Percentiles rank a stretch among this genome's conserved stretches.
Conservation (phyloP, 2,113 vertebrate species). For the Odontophorus gujanensis region DNA sequence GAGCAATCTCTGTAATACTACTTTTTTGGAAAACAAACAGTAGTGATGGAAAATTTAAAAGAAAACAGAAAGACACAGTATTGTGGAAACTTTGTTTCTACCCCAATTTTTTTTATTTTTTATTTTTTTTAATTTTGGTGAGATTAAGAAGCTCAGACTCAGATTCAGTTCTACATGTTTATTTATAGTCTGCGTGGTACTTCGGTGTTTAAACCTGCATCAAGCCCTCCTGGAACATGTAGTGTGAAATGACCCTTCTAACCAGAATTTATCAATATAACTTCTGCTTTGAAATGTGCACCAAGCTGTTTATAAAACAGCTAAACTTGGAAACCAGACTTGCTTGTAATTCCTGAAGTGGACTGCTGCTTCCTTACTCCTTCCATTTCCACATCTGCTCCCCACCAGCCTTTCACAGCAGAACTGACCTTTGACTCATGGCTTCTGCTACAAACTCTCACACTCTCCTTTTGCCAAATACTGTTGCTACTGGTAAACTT, state of each 20-base stretch:
- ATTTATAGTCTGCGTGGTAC: background rate
- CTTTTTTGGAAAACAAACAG: background rate
- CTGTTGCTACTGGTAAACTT: background rate
- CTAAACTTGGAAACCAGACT: background rate
- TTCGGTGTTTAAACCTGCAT: background rate
- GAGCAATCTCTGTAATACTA: background rate
- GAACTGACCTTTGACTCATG: background rate
- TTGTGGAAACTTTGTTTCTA: background rate
- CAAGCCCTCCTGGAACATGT: background rate
- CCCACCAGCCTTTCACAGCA: background rate
- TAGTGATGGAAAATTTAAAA: background rate
- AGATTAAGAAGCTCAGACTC: background rate
- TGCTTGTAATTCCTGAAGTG: background rate
- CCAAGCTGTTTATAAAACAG: background rate
- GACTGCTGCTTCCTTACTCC: background rate
- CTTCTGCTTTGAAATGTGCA: background rate
- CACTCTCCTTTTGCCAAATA: background rate
- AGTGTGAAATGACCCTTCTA: background rate
- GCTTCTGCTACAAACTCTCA: background rate
- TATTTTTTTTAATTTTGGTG: background rate
- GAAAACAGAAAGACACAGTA: background rate
- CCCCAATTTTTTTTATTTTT: background rate
- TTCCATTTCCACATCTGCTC: background rate
- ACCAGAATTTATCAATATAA: background rate
- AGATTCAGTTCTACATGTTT: background rate